Base-by-base conservation (phyloP, 2,797 vertebrate genomes). In the Microhierax caerulescens region DNA sequence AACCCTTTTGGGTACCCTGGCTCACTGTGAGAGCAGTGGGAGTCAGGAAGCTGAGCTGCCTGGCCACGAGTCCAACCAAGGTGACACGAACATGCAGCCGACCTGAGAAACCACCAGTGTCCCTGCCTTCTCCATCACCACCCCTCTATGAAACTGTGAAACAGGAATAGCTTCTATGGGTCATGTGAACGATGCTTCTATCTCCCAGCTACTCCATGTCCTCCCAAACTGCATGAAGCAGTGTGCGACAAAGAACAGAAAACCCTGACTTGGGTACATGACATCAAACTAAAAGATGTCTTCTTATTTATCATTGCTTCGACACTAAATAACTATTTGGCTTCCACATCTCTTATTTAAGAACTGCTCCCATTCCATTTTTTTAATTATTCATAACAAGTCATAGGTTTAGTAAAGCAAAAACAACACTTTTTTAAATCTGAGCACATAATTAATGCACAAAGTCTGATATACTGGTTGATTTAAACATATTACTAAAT, bases 401-500 rank as follows among this genome's bases (percentile, higher is more conserved):
- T 85, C 93, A 89, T 67, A 92, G 85, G 89, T 97, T 97, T 97
- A 95, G 89, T 88, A 97, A 95, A 95, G 89, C 90, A 95, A 97
- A 96, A 92, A 37, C 80, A 95, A 77, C 88, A 72, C 23, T 82
- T 88, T 96, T 95, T 95, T 94, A 72, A n/a, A 97, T 95, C 96
- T 97, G 92, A 97, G 89, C 56, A 93, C 94, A 84, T 97, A 96
- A 97, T 97, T 97, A 97, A 95, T 5, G 54, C 89, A 92, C 60
- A 61, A 96, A 95, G 70, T 96, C 94, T 91, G 93, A 91, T 95
- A 90, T 75, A 89, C 50, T 68, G 90, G 73, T 95, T 97, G 95
- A 96, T 94, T 97, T 97, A 95, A 97, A 96, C 91, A 24, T 89
- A 97, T 95, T 97, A 96, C 89, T 93, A 95, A 97, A 97, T 97